Base-by-base conservation (phyloP, 2,113 vertebrate genomes). In the Cynoglossus semilaevis region DNA sequence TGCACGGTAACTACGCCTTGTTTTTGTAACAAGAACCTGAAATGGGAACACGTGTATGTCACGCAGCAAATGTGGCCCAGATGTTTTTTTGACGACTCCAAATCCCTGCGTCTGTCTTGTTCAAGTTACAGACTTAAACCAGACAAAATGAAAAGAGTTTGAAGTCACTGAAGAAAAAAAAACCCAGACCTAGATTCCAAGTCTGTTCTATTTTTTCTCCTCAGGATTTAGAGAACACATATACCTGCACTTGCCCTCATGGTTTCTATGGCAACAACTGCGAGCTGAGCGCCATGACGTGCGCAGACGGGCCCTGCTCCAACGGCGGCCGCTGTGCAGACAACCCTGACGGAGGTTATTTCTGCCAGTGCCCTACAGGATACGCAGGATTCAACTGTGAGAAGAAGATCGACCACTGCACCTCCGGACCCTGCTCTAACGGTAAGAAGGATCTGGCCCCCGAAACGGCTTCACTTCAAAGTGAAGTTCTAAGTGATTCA, bases 351-450 rank as follows among this genome's bases (percentile, higher is more conserved):
- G 94, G 95, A 2, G 95, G 95, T 35, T 99, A 99, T 77, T 92
- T 89, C 85, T 99, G 97, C 80, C 94, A 90, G 74, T 99, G 97
- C 72, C 94, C 94, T 0, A 81, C 69, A 0, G 93, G 94, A 8
- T 96, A 96, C 48, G 94, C 95, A 0, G 96, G 97, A 16, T 98
- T 99, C 85, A 98, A 93, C 91, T 98, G 96, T 43, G 97, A 99
- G 82, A 99, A 98, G 92, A 99, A 98, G 86, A 93, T 95, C 0
- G 97, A 97, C 73, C 88, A 93, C 85, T 99, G 97, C 89, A 92
- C 91, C 48, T 96, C 95, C 51, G 87, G 88, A 34, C 95, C 97
- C 18, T 99, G 97, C 73, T 91, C 93, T 60, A 98, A 98, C 9
- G 96, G 97, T 98, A 88, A 89, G 90, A 43, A 29, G 0, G 8